A percentile compares a stretch with the other conserved stretches of the same genome.
phyloP scores from a whole-genome alignment of 1,140 invertebrate genomes.

The Epicauta chinensis region DNA sequence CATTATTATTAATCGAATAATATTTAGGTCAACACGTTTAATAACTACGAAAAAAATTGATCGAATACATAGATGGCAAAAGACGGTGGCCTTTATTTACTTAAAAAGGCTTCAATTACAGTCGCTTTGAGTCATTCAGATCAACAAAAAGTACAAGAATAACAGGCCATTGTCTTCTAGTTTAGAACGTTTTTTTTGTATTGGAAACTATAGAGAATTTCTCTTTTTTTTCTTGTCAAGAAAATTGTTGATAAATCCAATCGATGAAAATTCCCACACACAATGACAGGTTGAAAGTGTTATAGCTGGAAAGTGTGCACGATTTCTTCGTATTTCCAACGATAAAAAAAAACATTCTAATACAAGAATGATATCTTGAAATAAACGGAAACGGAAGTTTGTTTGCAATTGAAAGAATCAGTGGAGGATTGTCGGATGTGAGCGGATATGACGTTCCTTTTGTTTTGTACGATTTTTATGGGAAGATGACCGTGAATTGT shows the following conservation, averaged over 20 bases:
- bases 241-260: no score
- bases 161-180: constrained; percentile 16
- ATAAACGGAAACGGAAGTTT: no score
- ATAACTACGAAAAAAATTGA: no score
- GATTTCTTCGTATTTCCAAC: no score
- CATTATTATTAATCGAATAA: not conserved
- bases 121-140: constrained; percentile 9
- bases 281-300: no score
- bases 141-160: constrained; percentile 3
- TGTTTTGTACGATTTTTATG: constrained; percentile 3
- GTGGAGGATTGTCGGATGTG: constrained; percentile 1
- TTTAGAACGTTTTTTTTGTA: not conserved
- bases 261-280: no score
- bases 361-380: no score
- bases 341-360: no score
- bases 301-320: no score
- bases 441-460: constrained; percentile 11
- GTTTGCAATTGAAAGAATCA: no score
- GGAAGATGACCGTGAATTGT: constrained; percentile 10
- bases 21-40: constrained; percentile 10
- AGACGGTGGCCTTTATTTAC: constrained; percentile 9
- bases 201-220: no score
- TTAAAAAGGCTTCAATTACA: constrained; percentile 6
- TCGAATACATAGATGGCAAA: not conserved
- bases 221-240: no score